Evolutionary conservation across 2,113 vertebrate species (phyloP).

Genomic region (Carlito syrichta): DNA sequence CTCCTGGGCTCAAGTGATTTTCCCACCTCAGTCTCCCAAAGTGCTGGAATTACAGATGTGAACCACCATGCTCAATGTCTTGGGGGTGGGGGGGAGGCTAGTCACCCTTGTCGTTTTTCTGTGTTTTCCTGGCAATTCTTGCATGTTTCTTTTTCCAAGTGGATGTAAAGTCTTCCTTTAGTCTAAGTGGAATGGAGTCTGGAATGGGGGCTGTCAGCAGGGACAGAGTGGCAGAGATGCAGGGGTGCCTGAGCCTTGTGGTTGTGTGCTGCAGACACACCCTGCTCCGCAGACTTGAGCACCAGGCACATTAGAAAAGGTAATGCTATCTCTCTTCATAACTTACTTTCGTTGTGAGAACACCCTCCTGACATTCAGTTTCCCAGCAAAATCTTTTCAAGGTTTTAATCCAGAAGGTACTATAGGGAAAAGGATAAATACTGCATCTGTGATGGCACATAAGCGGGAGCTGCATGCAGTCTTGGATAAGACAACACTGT

Average conservation of each 20-base stretch:
- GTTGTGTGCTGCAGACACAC: accelerated
- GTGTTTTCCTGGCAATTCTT: neutral
- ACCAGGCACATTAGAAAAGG: accelerated
- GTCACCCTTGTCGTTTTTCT: neutral
- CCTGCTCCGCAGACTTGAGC: neutral
- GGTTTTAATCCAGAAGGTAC: neutral
- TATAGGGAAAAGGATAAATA: accelerated
- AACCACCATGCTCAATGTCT: too few species aligned
- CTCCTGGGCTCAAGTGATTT: too few species aligned
- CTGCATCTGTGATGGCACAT: accelerated
- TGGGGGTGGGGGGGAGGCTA: accelerated
- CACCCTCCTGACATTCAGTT: neutral
- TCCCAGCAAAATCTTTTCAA: neutral
- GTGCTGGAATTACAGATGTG: too few species aligned
- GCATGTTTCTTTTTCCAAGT: accelerated
- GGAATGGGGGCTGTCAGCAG: accelerated
- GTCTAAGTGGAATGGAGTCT: accelerated
- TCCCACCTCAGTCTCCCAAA: too few species aligned
- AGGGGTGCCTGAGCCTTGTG: accelerated
- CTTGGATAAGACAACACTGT: accelerated
- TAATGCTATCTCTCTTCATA: neutral
- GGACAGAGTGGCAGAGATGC: neutral
- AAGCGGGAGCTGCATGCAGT: accelerated
- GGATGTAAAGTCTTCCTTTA: neutral
- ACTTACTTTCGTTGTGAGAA: neutral